phyloP scores from a whole-genome alignment of 2,797 vertebrate genomes.

The Sebastes kiyomatsui region DNA sequence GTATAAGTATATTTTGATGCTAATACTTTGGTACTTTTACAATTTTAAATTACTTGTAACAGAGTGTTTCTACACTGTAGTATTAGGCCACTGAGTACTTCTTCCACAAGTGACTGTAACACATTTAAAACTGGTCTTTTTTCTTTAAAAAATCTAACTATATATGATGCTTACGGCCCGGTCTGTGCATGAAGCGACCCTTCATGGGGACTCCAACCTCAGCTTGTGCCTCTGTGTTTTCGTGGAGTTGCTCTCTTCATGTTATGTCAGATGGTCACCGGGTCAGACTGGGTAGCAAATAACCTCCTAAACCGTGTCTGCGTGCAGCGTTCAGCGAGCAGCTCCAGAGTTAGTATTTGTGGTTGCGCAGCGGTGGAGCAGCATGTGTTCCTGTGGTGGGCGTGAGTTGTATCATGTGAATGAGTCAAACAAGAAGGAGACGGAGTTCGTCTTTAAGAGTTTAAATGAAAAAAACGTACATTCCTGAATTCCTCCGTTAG shows the following conservation, averaged over 20 bases:
- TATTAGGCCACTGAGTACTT: not conserved
- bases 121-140: not conserved
- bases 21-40: not conserved
- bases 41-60: too few species aligned
- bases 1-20: not conserved
- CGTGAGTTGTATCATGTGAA: constrained; percentile 16
- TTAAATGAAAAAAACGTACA: constrained; percentile 27
- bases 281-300: constrained; percentile 25
- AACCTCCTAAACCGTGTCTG: constrained; percentile 21
- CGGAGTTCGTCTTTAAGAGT: constrained; percentile 1
- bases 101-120: not conserved
- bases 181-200: too few species aligned
- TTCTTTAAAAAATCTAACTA: too few species aligned
- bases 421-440: constrained; percentile 15
- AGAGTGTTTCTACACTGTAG: too few species aligned
- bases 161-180: not conserved
- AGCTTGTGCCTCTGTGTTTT: not conserved
- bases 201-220: not conserved
- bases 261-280: constrained; percentile 10
- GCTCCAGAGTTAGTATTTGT: constrained; percentile 4
- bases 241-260: not conserved
- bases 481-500: constrained; percentile 49
- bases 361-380: constrained; percentile 31
- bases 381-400: constrained; percentile 51
- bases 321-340: too few species aligned